phyloP scores from a whole-genome alignment of 1,140 invertebrate species.

The Oncopodura yosiiana region DNA sequence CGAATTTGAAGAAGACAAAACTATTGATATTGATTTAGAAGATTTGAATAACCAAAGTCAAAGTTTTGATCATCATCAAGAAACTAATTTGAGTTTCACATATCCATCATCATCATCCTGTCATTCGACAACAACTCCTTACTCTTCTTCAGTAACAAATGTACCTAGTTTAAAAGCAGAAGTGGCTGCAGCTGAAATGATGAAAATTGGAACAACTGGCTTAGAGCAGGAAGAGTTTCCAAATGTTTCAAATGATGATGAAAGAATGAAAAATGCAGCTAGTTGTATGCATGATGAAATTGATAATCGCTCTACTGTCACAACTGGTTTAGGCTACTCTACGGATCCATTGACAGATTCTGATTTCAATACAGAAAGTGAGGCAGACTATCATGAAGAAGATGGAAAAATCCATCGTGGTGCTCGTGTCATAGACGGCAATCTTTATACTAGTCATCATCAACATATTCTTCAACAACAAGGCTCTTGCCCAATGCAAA shows the following conservation, averaged over 20 bases:
- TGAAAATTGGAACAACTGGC: too few relatives aligned
- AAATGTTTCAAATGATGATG: too few relatives aligned
- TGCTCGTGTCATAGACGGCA: conserved; percentile 18
- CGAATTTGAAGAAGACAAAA: conserved; percentile 22
- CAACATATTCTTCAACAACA: too few relatives aligned
- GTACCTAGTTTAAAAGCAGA: background rate
- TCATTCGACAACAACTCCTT: background rate
- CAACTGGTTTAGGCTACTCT: conserved; percentile 10
- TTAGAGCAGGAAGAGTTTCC: too few relatives aligned
- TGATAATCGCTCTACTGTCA: background rate
- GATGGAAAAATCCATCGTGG: conserved; percentile 5
- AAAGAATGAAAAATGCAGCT: too few relatives aligned
- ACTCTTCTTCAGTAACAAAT: background rate
- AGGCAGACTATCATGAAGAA: conserved; percentile 21
- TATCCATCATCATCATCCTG: background rate
- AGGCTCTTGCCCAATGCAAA: too few relatives aligned
- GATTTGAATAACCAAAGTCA: background rate
- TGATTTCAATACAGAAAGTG: conserved; percentile 19
- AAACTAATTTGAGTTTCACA: too few relatives aligned
- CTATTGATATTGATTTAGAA: conserved; percentile 4
- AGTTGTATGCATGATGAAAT: too few relatives aligned
- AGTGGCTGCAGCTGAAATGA: too few relatives aligned
- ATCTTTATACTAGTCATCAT: conserved; percentile 20
- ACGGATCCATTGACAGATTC: conserved; percentile 16
- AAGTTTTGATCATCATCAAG: too few relatives aligned